Evolutionary conservation across 2,888 invertebrate species (phyloP).

Genomic region (Conus canariensis): DNA sequence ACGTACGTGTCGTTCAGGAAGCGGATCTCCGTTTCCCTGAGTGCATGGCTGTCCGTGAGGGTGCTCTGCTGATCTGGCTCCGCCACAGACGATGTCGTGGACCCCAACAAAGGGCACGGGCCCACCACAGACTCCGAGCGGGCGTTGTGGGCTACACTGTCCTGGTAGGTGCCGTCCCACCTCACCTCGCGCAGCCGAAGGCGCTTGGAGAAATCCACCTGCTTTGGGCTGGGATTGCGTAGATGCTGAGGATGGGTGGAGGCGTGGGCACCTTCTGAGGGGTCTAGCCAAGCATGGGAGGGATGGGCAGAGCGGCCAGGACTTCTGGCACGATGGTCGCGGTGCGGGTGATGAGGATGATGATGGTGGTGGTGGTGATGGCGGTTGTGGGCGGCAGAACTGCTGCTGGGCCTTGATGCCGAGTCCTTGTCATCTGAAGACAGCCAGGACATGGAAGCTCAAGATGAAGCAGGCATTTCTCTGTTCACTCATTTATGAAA

Average conservation of each 20-base stretch:
- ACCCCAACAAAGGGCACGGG: neutral
- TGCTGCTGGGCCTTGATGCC: neutral
- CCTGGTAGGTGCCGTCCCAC: conserved; percentile 58
- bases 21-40: conserved; percentile 69
- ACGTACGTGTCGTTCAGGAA: conserved; percentile 65
- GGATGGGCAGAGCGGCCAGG: too few species aligned
- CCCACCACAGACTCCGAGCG: neutral
- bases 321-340: neutral
- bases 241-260: neutral
- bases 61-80: conserved; percentile 45
- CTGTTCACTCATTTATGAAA: too few species aligned
- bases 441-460: neutral
- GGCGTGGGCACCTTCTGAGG: neutral
- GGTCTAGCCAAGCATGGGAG: neutral
- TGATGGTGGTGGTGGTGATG: neutral
- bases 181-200: conserved; percentile 57
- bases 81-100: neutral
- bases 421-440: conserved; percentile 21
- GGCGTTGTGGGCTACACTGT: conserved; percentile 46
- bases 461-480: too few species aligned
- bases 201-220: conserved; percentile 57
- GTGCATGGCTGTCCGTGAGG: conserved; percentile 65
- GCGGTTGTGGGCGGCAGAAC: neutral
- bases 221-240: conserved; percentile 50
- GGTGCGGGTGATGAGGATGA: neutral